Conservation (phyloP, 2,113 vertebrate species). For the Turnix velox region DNA sequence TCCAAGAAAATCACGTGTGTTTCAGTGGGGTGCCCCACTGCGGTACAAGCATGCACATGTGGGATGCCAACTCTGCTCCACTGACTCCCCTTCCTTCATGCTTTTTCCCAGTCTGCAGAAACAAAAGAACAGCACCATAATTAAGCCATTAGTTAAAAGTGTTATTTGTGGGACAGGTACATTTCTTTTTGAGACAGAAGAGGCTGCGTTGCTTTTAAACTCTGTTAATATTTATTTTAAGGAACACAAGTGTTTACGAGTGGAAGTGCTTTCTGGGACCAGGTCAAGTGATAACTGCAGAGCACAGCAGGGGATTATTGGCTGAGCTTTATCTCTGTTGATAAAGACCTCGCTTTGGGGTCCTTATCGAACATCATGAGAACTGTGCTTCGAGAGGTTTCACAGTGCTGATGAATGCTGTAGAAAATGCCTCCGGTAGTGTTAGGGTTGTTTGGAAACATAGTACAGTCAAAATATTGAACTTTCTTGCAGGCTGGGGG, state of each 20-base stretch:
- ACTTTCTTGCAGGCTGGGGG: neutral
- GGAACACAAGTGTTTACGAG: conserved; percentile 52
- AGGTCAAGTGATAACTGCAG: conserved; percentile 43
- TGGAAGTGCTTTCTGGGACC: conserved; percentile 46
- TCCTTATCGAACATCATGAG: conserved; percentile 40
- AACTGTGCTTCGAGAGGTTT: neutral
- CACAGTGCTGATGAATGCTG: neutral
- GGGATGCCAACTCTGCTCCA: neutral
- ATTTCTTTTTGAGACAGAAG: neutral
- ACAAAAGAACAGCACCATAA: neutral
- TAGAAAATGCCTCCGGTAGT: neutral
- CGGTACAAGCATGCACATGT: accelerated
- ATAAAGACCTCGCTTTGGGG: conserved; percentile 44
- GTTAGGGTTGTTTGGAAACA: neutral
- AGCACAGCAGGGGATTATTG: conserved; percentile 36
- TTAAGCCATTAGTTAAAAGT: conserved; percentile 4
- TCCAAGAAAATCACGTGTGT: neutral
- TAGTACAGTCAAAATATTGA: neutral
- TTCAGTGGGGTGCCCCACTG: neutral
- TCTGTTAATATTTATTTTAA: conserved; percentile 65
- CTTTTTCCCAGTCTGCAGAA: neutral
- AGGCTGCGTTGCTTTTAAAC: conserved; percentile 11
- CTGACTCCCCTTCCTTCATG: neutral
- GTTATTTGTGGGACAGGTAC: neutral
- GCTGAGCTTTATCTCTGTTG: conserved; percentile 50